Evolutionary conservation across 1,140 invertebrate species (phyloP), one percentile per base, ranked within the genome.

Genomic region (Eciton burchellii): DNA sequence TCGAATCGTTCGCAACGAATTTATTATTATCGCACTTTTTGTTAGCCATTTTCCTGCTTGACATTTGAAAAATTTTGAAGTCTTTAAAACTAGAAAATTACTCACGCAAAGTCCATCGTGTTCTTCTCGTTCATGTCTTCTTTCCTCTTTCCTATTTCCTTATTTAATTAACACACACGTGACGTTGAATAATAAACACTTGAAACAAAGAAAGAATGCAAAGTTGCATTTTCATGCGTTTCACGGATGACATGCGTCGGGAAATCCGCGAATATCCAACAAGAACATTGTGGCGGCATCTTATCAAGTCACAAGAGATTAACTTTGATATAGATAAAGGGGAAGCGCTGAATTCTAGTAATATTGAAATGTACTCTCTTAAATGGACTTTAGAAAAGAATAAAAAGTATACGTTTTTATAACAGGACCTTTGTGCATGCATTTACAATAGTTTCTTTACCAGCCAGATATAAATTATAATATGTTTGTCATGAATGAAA

Each of bases 1-100:
- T 60, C 60, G 24, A 60, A 26, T 73, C 54, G 41, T 73, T 73
- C 71, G 21, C 43, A 26, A 29, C 21, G 41, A 73, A 73, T 24
- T 68, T 14, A 29, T 45, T 43, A 9, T 47, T 21, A 21, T 65
- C 45, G 43, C 41, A 35, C 35, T 35, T 6, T 35, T 35, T 35
- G 2, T 35, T 6, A 0, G 19, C 19, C 11, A 24, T 45, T 19
- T 45, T 65, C 24, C n/a, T n/a, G n/a, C n/a, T n/a, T 66, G 16
- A 66, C 24, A 2, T 43, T 68, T 9, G 21, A 14, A 14, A 29
- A 16, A 49, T 29, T 43, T 68, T 45, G 45, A 66, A 66, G 41
- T n/a, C 41, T 52, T 43, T 1, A 19, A 16, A 24, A 65, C 41
- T 9, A 1, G 16, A 60, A 9, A 21, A 65, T 14, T 14, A 45